Base-by-base conservation (phyloP, 2,888 invertebrate genomes). In the Papilio demoleus region DNA sequence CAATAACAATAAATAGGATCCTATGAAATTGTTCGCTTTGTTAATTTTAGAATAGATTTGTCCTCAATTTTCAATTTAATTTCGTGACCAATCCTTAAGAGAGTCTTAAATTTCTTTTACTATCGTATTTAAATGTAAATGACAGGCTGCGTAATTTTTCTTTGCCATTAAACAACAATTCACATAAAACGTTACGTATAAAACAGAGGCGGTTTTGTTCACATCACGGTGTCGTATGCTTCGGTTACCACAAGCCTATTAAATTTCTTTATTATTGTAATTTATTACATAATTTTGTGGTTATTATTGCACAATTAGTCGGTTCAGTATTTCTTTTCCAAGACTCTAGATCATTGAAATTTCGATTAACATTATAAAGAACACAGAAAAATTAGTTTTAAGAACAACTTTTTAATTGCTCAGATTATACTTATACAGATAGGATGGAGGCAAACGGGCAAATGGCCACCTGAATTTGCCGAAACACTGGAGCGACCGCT, bases 1-100 rank as follows among this genome's bases (percentile, higher is more conserved):
- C 75, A 74, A 70, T 71, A 77, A 67, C 77, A 79, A 76, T 76
- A 69, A 74, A 65, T 71, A 70, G 68, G 67, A 73, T 50, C 58
- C 22, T 67, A 19, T 70, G 34, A 14, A 59, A 27, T 19, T 9
- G 0, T 63, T 59, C 42, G 31, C 5, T 65, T 53, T 19, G n/a
- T 22, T 31, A 72, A 34, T 67, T 42, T 56, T 45, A 27, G 9
- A 17, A 24, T 8, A 12, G 24, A n/a, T 24, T 2, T 50, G 2
- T 6, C 19, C 19, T 19, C 19, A 4, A 42, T 50, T 38, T 19
- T n/a, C n/a, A n/a, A n/a, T n/a, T n/a, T n/a, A n/a, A n/a, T n/a
- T n/a, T n/a, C n/a, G n/a, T n/a, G n/a, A n/a, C n/a, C n/a, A n/a
- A n/a, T n/a, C n/a, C n/a, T 50, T 4, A 50, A 14, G 24, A 50